A percentile compares a stretch with the other conserved stretches of the same genome.
phyloP scores from a whole-genome alignment of 2,113 vertebrate species.

The Nerophis ophidion region DNA sequence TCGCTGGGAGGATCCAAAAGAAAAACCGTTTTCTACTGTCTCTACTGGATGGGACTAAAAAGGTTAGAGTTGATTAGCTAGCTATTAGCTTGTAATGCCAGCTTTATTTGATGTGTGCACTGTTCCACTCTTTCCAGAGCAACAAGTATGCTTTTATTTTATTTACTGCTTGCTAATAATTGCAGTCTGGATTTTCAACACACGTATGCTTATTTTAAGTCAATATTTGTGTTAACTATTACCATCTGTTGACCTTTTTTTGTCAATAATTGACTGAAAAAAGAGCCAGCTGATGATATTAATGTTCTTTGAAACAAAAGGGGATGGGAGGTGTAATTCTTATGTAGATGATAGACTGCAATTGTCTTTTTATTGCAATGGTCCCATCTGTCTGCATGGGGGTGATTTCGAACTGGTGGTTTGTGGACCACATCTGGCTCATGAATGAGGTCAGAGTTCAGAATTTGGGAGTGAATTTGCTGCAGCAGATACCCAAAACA shows the following conservation, averaged over 20 bases:
- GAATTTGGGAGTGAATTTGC: no score
- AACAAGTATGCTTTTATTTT: background rate
- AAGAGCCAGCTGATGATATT: conserved; percentile 13
- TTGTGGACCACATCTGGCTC: background rate
- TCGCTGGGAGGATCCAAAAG: background rate
- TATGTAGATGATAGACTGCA: background rate
- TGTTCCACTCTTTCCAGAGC: background rate
- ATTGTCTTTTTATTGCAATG: background rate
- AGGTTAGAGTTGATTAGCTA: conserved; percentile 42
- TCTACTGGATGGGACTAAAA: conserved; percentile 49
- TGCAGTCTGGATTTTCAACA: background rate
- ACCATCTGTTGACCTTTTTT: background rate
- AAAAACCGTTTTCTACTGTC: background rate
- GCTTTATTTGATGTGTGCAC: background rate
- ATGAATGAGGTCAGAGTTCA: no score
- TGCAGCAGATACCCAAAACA: background rate
- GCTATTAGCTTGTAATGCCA: background rate
- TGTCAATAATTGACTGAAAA: background rate
- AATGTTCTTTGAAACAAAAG: background rate
- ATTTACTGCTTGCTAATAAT: background rate
- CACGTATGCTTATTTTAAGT: background rate
- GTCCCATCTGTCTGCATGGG: background rate
- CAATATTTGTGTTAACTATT: background rate
- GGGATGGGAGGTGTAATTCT: background rate
- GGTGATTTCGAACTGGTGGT: background rate